Percentiles rank a stretch among this genome's conserved stretches.
phyloP scores from a whole-genome alignment of 2,113 vertebrate genomes.

The Laticauda laticaudata region DNA sequence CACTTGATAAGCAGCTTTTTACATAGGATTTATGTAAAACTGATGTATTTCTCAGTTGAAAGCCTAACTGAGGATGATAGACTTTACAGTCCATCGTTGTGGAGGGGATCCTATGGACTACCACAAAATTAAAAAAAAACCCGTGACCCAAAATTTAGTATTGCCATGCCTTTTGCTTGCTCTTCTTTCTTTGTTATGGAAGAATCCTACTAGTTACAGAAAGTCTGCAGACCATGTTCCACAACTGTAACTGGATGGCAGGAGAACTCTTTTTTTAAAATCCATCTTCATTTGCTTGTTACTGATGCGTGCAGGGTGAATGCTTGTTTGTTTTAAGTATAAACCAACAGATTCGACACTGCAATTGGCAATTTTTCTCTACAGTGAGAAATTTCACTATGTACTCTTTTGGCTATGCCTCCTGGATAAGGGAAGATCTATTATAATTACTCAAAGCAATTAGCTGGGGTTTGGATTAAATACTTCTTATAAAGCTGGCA shows the following conservation, averaged over 20 bases:
- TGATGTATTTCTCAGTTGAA: neutral
- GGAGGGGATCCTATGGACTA: neutral
- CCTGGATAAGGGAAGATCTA: slow-evolving; percentile 45
- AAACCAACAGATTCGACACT: neutral
- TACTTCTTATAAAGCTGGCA: slow-evolving; percentile 58
- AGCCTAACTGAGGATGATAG: neutral
- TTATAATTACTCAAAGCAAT: slow-evolving; percentile 43
- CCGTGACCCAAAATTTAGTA: neutral
- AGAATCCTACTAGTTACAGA: neutral
- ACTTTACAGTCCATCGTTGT: neutral
- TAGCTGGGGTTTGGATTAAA: slow-evolving; percentile 44
- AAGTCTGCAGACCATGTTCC: neutral
- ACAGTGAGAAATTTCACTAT: slow-evolving; percentile 17
- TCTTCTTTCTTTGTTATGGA: neutral
- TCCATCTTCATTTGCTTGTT: neutral
- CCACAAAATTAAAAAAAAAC: neutral
- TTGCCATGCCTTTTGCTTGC: neutral
- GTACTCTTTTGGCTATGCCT: slow-evolving; percentile 44
- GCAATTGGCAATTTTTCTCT: neutral
- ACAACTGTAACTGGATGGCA: neutral
- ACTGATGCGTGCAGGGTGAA: neutral
- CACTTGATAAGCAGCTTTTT: neutral
- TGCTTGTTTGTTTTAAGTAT: neutral
- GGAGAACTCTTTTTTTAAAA: neutral
- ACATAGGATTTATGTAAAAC: too few relatives aligned